Base-by-base conservation (phyloP, 2,113 vertebrate species). In the Nematolebias whitei region DNA sequence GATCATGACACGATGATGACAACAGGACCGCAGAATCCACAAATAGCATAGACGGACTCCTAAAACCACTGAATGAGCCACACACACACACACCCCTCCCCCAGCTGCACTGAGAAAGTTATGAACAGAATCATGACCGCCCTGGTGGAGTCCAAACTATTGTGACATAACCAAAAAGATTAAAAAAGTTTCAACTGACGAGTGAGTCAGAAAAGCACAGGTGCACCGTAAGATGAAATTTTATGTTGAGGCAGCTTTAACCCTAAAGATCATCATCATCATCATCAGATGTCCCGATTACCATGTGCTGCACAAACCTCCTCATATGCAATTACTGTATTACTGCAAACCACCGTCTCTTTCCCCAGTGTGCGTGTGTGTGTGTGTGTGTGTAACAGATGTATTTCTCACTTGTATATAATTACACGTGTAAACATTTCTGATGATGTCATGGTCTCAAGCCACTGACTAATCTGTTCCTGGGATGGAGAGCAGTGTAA, bases 361-460 rank as follows among this genome's bases (percentile, higher is more conserved):
- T 68, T 58, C 64, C 45, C 43, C 1, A 5, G 29, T 41, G 47
- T 53, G 64, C 47, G 64, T 65, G 65, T 71, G 71, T 71, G 63
- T 66, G 54, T 58, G 45, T 57, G 63, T 64, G 55, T 49, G 73
- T 39, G 52, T 19, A 53, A 70, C 78, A 79, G 82, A 80, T 80
- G 74, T 82, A 86, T 87, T 87, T 76, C 80, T 83, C 77, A 80
- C 85, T 83, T 72, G 62, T 79, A 82, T 89, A 75, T 89, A 89
- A 90, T 90, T 86, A 90, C 66, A 76, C 10, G 61, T 82, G 86
- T 84, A 88, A 89, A 89, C 82, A 85, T 88, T 87, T 82, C 72
- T 74, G 73, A 76, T 89, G 85, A 88, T 82, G 84, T 87, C 86
- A 88, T 81, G 72, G 67, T 72, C 73, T 76, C 84, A 79, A 78